Percentiles rank a stretch among this genome's conserved stretches.
phyloP scores from a whole-genome alignment of 1,140 invertebrate species.

The Acyrthosiphon pisum region DNA sequence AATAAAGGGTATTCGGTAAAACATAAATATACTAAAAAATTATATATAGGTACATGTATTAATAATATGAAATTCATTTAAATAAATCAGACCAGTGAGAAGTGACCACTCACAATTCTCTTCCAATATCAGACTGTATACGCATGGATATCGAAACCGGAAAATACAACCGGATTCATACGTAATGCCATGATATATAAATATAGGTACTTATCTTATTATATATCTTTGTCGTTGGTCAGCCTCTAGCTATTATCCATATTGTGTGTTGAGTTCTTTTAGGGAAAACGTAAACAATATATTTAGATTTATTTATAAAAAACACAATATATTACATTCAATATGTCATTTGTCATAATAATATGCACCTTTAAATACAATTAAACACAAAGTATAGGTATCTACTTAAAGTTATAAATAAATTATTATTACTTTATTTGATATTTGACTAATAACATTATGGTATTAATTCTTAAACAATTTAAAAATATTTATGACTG shows the following conservation, averaged over 20 bases:
- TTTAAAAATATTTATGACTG: background rate
- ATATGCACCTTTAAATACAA: background rate
- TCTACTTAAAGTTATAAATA: background rate
- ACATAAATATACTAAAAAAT: too few relatives aligned
- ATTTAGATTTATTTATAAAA: background rate
- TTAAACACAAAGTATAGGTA: background rate
- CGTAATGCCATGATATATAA: background rate
- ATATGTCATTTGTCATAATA: background rate
- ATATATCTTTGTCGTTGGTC: background rate
- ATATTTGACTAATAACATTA: background rate
- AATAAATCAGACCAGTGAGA: background rate
- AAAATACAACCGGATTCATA: constrained; percentile 11
- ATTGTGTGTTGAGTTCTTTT: background rate
- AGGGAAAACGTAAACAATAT: background rate
- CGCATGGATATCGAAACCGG: background rate
- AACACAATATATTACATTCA: background rate
- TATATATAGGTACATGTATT: too few relatives aligned
- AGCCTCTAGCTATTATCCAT: background rate
- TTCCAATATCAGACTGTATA: background rate
- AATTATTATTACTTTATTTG: background rate
- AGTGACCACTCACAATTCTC: background rate
- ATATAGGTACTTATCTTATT: background rate
- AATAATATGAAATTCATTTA: too few relatives aligned
- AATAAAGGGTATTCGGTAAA: too few relatives aligned
- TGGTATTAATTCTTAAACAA: background rate